Percentiles rank a stretch among this genome's conserved stretches.
Conservation (phyloP, 2,113 vertebrate species). For the Gymnorhina tibicen region DNA sequence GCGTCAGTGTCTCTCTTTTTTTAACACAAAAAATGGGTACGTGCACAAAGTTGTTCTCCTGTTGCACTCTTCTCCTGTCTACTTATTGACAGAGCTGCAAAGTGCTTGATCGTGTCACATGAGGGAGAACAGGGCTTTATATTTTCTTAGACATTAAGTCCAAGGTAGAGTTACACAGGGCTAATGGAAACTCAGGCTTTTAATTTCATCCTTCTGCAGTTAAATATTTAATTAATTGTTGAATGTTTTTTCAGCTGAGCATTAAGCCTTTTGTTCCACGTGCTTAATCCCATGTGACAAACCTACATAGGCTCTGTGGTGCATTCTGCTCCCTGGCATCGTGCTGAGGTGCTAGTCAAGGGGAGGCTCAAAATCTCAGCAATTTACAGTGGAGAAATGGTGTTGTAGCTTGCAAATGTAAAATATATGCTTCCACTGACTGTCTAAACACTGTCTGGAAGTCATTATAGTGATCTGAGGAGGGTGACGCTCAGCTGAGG, state of each 20-base stretch:
- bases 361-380: neutral
- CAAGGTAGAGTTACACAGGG: neutral
- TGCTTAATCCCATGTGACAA: accelerated
- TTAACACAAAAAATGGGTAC: neutral
- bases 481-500: neutral
- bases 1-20: neutral
- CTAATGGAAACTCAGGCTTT: neutral
- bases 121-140: neutral
- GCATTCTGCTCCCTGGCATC: neutral
- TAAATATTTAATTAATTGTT: neutral
- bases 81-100: neutral
- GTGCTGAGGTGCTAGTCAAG: neutral
- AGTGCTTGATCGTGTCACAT: neutral
- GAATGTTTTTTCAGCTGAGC: neutral
- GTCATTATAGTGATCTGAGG: neutral
- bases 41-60: neutral
- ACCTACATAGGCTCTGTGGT: neutral
- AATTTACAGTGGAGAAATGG: neutral
- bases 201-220: neutral
- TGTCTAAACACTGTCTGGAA: neutral
- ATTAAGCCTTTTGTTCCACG: neutral
- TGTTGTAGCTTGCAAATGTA: neutral
- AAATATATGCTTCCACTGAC: neutral
- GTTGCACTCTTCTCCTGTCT: neutral
- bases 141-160: neutral